Conservation (phyloP, 2,888 invertebrate species). For the Tiphia femorata region DNA sequence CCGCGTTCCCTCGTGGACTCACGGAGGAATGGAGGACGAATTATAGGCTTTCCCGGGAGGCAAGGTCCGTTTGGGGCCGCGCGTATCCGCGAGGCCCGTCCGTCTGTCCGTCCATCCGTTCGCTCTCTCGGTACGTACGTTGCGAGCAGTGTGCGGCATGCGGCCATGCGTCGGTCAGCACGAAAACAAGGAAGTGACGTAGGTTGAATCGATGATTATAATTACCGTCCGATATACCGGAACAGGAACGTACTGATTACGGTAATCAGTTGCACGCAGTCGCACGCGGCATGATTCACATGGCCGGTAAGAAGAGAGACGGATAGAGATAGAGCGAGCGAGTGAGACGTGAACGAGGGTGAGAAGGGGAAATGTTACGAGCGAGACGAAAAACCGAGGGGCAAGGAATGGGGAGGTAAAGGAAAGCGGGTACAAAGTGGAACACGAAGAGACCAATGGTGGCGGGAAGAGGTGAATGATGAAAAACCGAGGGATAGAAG, state of each 20-base stretch:
- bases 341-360: conserved; percentile 5
- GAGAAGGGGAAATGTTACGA: neutral
- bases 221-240: conserved; percentile 67
- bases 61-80: conserved; percentile 30
- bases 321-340: conserved; percentile 26
- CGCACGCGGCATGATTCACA: conserved; percentile 57
- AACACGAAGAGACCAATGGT: conserved; percentile 10
- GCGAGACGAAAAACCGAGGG: conserved; percentile 18
- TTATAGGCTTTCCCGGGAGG: conserved; percentile 27
- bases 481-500: no score
- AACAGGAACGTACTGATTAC: conserved; percentile 65
- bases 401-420: conserved; percentile 17
- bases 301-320: conserved; percentile 15
- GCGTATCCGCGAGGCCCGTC: conserved; percentile 33
- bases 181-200: conserved; percentile 65
- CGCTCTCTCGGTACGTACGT: no score
- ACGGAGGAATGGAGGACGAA: conserved; percentile 16
- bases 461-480: conserved; percentile 18
- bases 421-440: conserved; percentile 15
- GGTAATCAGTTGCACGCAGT: conserved; percentile 65
- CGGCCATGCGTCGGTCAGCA: conserved; percentile 22
- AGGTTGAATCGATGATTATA: conserved; percentile 66
- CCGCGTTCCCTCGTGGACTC: neutral
- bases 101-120: no score
- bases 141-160: no score